Conservation (phyloP, 2,797 vertebrate genomes). For the Protosalanx chinensis region DNA sequence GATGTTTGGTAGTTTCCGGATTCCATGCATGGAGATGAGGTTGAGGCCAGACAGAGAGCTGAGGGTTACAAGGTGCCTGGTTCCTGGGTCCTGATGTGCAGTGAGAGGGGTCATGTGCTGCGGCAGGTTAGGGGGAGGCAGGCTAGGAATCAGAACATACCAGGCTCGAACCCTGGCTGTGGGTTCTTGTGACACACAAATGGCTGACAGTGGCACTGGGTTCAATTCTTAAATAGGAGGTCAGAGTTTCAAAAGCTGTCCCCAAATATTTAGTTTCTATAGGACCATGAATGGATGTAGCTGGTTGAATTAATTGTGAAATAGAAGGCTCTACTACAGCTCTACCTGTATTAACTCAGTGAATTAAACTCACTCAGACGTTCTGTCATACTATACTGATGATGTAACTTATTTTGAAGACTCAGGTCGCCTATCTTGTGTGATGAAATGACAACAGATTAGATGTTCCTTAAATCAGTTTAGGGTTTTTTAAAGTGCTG, state of each 20-base stretch:
- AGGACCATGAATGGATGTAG: constrained; percentile 30
- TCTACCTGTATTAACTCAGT: not conserved
- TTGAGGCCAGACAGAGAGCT: constrained; percentile 17
- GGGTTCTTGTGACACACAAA: no score
- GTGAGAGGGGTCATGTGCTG: constrained; percentile 36
- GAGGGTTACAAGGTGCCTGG: constrained; percentile 39
- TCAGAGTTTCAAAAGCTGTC: constrained; percentile 32
- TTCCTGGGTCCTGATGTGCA: constrained; percentile 53
- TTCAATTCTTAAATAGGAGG: constrained; percentile 40
- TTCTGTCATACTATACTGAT: not conserved
- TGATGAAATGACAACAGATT: constrained; percentile 33
- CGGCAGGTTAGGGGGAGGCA: not conserved
- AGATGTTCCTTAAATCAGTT: constrained; percentile 24
- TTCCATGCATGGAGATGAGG: constrained; percentile 47
- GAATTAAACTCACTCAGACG: not conserved
- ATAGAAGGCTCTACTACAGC: not conserved
- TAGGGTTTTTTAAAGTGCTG: constrained; percentile 33
- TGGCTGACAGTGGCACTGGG: constrained; percentile 44
- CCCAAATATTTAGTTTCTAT: constrained; percentile 32
- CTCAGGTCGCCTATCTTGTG: constrained; percentile 7
- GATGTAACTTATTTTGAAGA: not conserved
- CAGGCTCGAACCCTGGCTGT: not conserved
- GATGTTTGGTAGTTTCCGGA: constrained; percentile 73
- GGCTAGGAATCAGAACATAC: not conserved
- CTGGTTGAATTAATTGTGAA: constrained; percentile 4